A percentile compares a stretch with the other conserved stretches of the same genome.
Conservation (phyloP, 2,113 vertebrate species). For the human (Homo sapiens) region GRCh38 chr2:154758001-154758500, state of each 20-base stretch:
- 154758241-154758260: neutral
- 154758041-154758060: constrained; percentile 41
- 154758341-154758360: neutral
- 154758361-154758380: neutral
- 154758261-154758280: neutral
- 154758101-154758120: neutral
- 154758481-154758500: neutral
- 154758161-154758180: neutral
- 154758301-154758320: neutral
- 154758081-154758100: constrained; percentile 39
- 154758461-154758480: neutral
- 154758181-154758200: neutral
- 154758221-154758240: neutral
- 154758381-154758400: neutral
- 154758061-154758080: neutral
- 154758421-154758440: neutral
- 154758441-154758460: neutral
- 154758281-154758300: neutral
- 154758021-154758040: constrained; percentile 6
- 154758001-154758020: constrained; percentile 41
- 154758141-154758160: neutral
- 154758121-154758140: neutral
- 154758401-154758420: neutral
- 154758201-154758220: neutral
- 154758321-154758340: neutral